Evolutionary conservation across 2,797 vertebrate genomes (phyloP).

Genomic region (Chloroceryle amazona): DNA sequence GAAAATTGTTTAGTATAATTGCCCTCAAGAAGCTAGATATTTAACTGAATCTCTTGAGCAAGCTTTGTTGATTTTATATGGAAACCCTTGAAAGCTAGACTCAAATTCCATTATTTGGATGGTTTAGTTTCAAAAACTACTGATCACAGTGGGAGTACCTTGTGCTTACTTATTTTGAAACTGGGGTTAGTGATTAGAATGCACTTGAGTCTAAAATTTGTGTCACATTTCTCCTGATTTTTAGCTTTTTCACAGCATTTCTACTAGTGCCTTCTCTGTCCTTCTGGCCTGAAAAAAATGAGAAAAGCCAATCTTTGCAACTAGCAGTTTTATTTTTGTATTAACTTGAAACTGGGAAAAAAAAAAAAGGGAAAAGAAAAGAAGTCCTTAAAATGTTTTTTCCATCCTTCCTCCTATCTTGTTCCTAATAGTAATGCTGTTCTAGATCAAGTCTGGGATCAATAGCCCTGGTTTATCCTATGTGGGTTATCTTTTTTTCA

Average conservation of each 20-base stretch:
- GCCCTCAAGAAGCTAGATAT: background rate
- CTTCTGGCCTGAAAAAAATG: background rate
- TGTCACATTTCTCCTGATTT: background rate
- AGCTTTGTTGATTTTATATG: background rate
- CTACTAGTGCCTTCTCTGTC: background rate
- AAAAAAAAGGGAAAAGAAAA: rapidly evolving
- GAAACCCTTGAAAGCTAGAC: background rate
- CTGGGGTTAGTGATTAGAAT: background rate
- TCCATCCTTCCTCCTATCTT: background rate
- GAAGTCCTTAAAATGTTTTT: background rate
- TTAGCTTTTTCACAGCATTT: background rate
- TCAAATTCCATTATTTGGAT: background rate
- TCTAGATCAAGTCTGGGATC: background rate
- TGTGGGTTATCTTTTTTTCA: background rate
- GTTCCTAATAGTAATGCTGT: background rate
- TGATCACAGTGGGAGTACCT: background rate
- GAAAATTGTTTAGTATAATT: background rate
- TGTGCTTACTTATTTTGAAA: background rate
- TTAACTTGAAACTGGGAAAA: background rate
- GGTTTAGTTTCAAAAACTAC: background rate
- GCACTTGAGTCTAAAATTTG: background rate
- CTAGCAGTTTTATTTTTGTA: background rate
- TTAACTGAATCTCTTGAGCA: background rate
- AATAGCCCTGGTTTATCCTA: background rate
- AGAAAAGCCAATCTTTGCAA: background rate